Conservation (phyloP, 2,888 invertebrate genomes). For the Smittia aterrima region DNA sequence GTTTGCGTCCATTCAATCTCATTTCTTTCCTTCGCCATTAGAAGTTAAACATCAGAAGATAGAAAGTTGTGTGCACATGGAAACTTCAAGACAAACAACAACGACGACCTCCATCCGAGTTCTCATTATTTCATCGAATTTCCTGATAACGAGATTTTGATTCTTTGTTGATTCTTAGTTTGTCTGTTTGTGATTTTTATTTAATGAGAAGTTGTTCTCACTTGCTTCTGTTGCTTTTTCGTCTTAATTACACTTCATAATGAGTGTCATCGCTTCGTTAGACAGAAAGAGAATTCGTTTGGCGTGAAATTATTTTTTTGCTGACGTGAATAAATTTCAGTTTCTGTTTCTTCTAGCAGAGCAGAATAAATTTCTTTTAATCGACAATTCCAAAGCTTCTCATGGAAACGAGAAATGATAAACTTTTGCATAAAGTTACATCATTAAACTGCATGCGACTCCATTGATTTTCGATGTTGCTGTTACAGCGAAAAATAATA, state of each 20-base stretch:
- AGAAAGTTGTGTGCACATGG: neutral
- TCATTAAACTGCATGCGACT: neutral
- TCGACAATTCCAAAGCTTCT: neutral
- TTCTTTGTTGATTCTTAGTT: neutral
- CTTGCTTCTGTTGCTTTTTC: neutral
- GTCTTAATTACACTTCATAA: neutral
- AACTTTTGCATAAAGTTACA: neutral
- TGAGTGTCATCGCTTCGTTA: neutral
- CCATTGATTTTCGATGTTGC: neutral
- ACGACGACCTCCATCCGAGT: neutral
- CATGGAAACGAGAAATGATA: neutral
- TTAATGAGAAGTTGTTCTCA: neutral
- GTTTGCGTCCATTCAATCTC: conserved; percentile 4
- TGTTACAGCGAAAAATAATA: neutral
- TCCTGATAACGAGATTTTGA: conserved; percentile 13
- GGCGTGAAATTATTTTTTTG: neutral
- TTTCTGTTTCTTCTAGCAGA: neutral
- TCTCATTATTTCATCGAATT: neutral
- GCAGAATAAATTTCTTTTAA: neutral
- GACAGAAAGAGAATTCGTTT: neutral
- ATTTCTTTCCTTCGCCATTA: neutral
- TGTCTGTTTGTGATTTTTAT: neutral
- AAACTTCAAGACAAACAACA: neutral
- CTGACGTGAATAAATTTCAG: neutral
- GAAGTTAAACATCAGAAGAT: neutral